Evolutionary conservation across 2,113 vertebrate species (phyloP).

Genomic region (Pagrus major): DNA sequence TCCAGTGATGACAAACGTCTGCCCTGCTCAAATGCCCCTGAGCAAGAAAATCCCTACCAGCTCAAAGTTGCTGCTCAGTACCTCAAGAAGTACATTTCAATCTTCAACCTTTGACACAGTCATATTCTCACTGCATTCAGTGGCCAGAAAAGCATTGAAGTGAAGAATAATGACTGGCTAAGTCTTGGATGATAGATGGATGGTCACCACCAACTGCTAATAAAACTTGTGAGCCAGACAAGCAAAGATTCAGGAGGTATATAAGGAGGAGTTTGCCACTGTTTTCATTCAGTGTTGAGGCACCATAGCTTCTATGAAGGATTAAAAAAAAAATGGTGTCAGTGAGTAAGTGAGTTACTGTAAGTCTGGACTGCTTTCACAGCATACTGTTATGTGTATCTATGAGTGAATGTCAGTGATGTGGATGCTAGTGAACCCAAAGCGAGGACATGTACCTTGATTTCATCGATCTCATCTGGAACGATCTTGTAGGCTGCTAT

Average conservation of each 20-base stretch:
- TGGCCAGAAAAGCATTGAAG: not conserved
- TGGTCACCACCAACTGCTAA: not conserved
- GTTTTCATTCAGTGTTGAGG: not conserved
- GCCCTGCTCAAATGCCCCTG: not conserved
- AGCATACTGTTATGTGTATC: not conserved
- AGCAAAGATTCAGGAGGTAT: not conserved
- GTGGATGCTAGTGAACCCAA: not conserved
- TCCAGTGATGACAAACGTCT: not conserved
- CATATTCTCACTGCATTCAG: not conserved
- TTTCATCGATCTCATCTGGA: conserved; percentile 98
- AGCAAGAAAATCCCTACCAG: too few species aligned
- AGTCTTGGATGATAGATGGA: not conserved
- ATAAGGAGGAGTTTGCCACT: not conserved
- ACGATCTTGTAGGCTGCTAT: conserved; percentile 98
- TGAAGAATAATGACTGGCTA: not conserved
- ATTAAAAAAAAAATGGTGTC: not conserved
- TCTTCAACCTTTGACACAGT: not conserved
- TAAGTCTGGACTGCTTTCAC: not conserved
- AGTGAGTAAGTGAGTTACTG: not conserved
- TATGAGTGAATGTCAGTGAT: not conserved
- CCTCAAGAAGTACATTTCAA: not conserved
- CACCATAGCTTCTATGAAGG: not conserved
- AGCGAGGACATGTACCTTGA: conserved; percentile 88
- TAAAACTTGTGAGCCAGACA: not conserved
- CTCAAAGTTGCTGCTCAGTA: not conserved